phyloP scores from a whole-genome alignment of 2,797 vertebrate species.

The Thunnus albacares region DNA sequence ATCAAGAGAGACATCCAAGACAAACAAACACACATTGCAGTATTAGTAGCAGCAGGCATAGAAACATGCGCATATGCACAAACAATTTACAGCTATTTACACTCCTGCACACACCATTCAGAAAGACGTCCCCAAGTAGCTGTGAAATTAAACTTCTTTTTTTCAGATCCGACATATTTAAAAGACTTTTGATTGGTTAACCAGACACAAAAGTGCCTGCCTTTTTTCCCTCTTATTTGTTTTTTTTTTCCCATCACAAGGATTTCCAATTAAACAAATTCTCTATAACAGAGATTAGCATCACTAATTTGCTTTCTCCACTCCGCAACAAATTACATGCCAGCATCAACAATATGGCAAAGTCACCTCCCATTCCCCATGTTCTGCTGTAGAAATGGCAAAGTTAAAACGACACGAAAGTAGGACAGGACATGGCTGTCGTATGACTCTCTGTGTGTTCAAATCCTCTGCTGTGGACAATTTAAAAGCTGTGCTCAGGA shows the following conservation, averaged over 20 bases:
- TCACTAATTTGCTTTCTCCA: slow-evolving; percentile 76
- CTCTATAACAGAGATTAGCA: slow-evolving; percentile 75
- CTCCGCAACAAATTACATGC: slow-evolving; percentile 72
- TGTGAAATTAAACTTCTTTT: slow-evolving; percentile 83
- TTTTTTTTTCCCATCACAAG: slow-evolving; percentile 27
- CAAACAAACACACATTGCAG: background rate
- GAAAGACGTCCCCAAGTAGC: slow-evolving; percentile 75
- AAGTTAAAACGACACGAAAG: slow-evolving; percentile 53
- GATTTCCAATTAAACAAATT: slow-evolving; percentile 80
- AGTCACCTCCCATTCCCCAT: slow-evolving; percentile 49
- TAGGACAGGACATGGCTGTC: slow-evolving; percentile 45
- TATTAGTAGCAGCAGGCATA: slow-evolving; percentile 30
- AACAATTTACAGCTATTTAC: slow-evolving; percentile 30
- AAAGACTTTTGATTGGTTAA: slow-evolving; percentile 75
- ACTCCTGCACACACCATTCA: slow-evolving; percentile 36
- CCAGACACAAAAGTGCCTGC: slow-evolving; percentile 69
- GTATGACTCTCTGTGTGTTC: slow-evolving; percentile 30
- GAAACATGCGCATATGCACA: slow-evolving; percentile 15
- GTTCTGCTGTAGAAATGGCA: slow-evolving; percentile 33
- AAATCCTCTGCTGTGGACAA: slow-evolving; percentile 41
- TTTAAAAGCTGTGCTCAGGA: slow-evolving; percentile 55
- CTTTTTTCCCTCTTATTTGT: slow-evolving; percentile 38
- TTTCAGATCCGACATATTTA: slow-evolving; percentile 67
- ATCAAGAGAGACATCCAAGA: slow-evolving; percentile 39
- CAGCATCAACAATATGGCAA: slow-evolving; percentile 59